These are phyloP conservation scores for Rhaphigaster nebulosa DNA, from an alignment of 2,888 invertebrate species.

Conservation along the genomic window DNA sequence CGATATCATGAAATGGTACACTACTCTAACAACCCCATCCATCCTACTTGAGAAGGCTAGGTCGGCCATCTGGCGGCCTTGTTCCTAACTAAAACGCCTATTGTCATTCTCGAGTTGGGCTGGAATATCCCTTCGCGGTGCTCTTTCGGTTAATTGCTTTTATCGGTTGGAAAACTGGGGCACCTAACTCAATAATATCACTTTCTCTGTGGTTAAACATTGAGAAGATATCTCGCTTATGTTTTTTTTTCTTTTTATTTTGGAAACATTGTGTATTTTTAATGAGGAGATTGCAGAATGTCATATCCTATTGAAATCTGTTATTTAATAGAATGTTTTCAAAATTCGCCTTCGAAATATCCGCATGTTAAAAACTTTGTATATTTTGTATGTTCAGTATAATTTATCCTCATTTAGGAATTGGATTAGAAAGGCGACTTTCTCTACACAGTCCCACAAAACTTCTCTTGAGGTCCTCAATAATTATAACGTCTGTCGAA, in stretches of 20 bases:
- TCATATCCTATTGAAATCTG: no score
- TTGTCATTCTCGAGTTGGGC: conserved; percentile 11
- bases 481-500: no score
- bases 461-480: no score
- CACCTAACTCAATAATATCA: conserved; percentile 15
- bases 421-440: no score
- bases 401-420: no score
- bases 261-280: not conserved
- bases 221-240: not conserved
- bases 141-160: conserved; percentile 37
- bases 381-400: no score
- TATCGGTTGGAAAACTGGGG: conserved; percentile 10
- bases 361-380: no score
- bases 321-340: no score
- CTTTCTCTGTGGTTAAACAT: not conserved
- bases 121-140: not conserved
- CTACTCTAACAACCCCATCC: not conserved
- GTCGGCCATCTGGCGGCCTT: conserved; percentile 17
- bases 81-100: conserved; percentile 13
- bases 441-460: no score
- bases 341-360: no score
- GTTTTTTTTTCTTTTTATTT: not conserved
- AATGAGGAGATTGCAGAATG: no score
- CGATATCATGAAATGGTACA: not conserved
- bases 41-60: not conserved